Conservation (phyloP, 1,140 invertebrate species). For the Orius laevigatus region DNA sequence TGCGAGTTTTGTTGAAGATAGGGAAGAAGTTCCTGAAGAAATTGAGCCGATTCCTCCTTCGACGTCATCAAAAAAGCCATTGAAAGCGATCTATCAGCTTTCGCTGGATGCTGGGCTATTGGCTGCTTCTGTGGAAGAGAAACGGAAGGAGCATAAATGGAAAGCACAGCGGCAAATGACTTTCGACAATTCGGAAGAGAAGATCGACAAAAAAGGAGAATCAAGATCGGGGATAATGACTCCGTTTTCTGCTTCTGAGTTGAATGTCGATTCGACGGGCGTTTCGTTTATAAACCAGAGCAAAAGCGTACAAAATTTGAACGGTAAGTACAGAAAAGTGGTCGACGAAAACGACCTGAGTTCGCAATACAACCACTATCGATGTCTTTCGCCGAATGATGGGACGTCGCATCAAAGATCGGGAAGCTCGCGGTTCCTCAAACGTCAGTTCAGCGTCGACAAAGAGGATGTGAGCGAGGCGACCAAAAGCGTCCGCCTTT, state of each 20-base stretch:
- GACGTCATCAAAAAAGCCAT: slow-evolving; percentile 20
- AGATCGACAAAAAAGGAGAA: slow-evolving; percentile 2
- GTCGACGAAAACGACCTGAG: slow-evolving; percentile 45
- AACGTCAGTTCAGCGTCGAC: slow-evolving; percentile 52
- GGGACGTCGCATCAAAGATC: slow-evolving; percentile 23
- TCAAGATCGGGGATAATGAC: slow-evolving; percentile 11
- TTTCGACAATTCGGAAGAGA: slow-evolving; percentile 13
- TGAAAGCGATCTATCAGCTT: slow-evolving; percentile 14
- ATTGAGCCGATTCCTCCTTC: neutral
- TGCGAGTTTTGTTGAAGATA: slow-evolving; percentile 15
- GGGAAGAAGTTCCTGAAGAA: slow-evolving; percentile 15
- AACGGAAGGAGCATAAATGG: slow-evolving; percentile 13
- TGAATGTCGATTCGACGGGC: slow-evolving; percentile 21
- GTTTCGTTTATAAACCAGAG: slow-evolving; percentile 25
- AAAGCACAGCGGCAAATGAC: slow-evolving; percentile 17
- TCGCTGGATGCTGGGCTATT: slow-evolving; percentile 18
- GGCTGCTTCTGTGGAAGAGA: slow-evolving; percentile 5
- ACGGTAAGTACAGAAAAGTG: slow-evolving; percentile 22
- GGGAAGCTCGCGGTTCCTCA: slow-evolving; percentile 24
- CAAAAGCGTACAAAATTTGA: slow-evolving; percentile 18
- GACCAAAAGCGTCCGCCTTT: slow-evolving; percentile 28
- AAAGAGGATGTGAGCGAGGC: slow-evolving; percentile 36
- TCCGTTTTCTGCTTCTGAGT: slow-evolving; percentile 17
- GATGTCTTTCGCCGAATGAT: slow-evolving; percentile 51
- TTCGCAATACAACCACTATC: slow-evolving; percentile 51